Evolutionary conservation across 2,888 invertebrate genomes (phyloP).

Genomic region (Himalopsyche kuldschensis): DNA sequence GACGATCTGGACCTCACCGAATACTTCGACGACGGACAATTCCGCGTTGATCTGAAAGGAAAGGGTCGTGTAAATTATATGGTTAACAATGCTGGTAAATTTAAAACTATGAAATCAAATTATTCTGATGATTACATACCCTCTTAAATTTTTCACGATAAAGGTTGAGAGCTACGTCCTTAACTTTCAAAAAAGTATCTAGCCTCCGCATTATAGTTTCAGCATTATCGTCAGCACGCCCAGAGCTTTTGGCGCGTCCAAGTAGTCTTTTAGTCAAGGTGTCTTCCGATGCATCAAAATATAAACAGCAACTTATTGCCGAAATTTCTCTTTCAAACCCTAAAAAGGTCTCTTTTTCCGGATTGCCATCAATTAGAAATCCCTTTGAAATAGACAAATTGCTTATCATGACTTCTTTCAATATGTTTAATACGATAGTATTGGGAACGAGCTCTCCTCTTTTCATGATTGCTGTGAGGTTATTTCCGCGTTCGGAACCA

Average conservation of each 20-base stretch:
- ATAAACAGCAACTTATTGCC: slow-evolving; percentile 67
- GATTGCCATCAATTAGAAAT: slow-evolving; percentile 91
- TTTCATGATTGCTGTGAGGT: slow-evolving; percentile 85
- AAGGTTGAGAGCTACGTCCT: slow-evolving; percentile 80
- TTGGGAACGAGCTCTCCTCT: slow-evolving; percentile 85
- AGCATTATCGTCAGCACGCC: slow-evolving; percentile 91
- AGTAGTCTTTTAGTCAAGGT: slow-evolving; percentile 76
- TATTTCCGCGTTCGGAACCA: slow-evolving; percentile 83
- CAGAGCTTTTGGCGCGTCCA: slow-evolving; percentile 74
- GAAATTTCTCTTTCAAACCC: slow-evolving; percentile 79
- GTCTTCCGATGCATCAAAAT: slow-evolving; percentile 81
- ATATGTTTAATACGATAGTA: slow-evolving; percentile 81
- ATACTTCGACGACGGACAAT: slow-evolving; percentile 74
- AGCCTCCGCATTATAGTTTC: slow-evolving; percentile 89
- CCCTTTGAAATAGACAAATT: slow-evolving; percentile 66
- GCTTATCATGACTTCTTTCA: slow-evolving; percentile 80
- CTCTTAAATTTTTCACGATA: slow-evolving; percentile 77
- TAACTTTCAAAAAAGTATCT: slow-evolving; percentile 86
- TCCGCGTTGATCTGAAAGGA: slow-evolving; percentile 78
- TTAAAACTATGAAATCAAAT: no score
- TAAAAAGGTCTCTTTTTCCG: slow-evolving; percentile 83
- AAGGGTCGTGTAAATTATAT: no score
- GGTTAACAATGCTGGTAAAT: no score
- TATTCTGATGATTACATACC: no score
- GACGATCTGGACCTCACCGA: slow-evolving; percentile 65